Percentiles rank a stretch among this genome's conserved stretches.
Evolutionary conservation across 1,140 invertebrate species (phyloP).

Genomic region (Temnothorax curvispinosus): DNA sequence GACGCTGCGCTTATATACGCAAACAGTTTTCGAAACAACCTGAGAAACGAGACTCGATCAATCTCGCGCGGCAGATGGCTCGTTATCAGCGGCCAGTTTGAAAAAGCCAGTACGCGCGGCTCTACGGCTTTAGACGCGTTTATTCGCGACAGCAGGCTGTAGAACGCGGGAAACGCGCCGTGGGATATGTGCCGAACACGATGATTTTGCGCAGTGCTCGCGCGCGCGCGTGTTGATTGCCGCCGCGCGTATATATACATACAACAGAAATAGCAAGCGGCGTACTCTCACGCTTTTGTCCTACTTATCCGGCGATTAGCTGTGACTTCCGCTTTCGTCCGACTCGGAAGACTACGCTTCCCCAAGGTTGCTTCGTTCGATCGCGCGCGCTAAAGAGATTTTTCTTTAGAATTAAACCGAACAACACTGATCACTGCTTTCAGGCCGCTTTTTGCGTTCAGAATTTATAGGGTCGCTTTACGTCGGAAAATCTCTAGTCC

Average conservation of each 20-base stretch:
- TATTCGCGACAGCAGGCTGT: background rate
- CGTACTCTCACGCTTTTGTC: conserved; percentile 76
- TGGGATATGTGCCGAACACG: background rate
- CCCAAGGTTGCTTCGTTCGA: conserved; percentile 73
- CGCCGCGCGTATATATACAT: background rate
- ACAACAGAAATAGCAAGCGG: conserved; percentile 39
- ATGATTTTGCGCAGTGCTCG: background rate
- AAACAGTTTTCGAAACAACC: background rate
- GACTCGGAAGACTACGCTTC: conserved; percentile 76
- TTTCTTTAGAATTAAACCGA: background rate
- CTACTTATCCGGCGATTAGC: conserved; percentile 75
- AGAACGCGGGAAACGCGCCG: conserved; percentile 10
- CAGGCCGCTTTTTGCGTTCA: background rate
- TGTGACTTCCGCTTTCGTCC: conserved; percentile 77
- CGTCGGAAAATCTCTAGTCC: background rate
- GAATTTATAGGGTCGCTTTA: background rate
- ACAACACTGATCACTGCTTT: background rate
- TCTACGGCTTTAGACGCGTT: background rate
- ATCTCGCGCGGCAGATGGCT: conserved; percentile 1
- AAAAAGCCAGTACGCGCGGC: background rate
- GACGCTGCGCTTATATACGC: background rate
- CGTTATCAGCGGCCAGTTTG: conserved; percentile 26
- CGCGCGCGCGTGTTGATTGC: background rate
- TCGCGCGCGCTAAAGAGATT: conserved; percentile 35
- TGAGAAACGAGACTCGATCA: background rate